These are phyloP conservation scores for Anneissia japonica DNA, from an alignment of 35 echinoderm and acorn worm genomes.

Conservation along the genomic window DNA sequence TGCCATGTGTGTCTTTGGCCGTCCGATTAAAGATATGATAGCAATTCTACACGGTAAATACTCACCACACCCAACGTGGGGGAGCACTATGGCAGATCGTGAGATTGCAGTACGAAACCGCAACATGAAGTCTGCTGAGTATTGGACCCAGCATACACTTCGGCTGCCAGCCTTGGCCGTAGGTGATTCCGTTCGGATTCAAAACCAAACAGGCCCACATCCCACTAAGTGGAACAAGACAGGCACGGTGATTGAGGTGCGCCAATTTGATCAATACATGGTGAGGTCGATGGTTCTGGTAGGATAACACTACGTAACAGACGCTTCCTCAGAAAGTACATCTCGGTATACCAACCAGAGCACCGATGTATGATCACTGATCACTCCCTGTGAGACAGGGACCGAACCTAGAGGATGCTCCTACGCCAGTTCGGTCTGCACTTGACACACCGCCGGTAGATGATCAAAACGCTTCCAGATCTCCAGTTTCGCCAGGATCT, in stretches of 20 bases:
- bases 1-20: slow-evolving; percentile 37
- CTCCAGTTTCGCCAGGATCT: too few species aligned
- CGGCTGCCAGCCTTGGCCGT: slow-evolving; percentile 3
- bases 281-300: slow-evolving; percentile 35
- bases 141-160: slow-evolving; percentile 6
- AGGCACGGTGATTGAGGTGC: slow-evolving; percentile 22
- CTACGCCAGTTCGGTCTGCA: too few species aligned
- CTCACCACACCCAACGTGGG: slow-evolving; percentile 21
- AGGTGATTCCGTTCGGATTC: slow-evolving; percentile 10
- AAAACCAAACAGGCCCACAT: slow-evolving; percentile 20
- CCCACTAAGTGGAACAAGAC: slow-evolving; percentile 57
- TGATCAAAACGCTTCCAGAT: too few species aligned
- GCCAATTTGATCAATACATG: slow-evolving; percentile 42
- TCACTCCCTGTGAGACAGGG: not conserved
- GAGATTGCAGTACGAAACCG: slow-evolving; percentile 1
- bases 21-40: slow-evolving; percentile 34
- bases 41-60: slow-evolving; percentile 24
- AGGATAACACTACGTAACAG: not conserved
- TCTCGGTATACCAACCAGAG: not conserved
- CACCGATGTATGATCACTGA: not conserved
- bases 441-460: too few species aligned
- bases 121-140: slow-evolving; percentile 6
- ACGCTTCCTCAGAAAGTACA: not conserved
- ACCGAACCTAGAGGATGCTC: not conserved
- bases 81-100: not conserved